Evolutionary conservation across 1,140 invertebrate species (phyloP).

Genomic region (Coboldia fuscipes): DNA sequence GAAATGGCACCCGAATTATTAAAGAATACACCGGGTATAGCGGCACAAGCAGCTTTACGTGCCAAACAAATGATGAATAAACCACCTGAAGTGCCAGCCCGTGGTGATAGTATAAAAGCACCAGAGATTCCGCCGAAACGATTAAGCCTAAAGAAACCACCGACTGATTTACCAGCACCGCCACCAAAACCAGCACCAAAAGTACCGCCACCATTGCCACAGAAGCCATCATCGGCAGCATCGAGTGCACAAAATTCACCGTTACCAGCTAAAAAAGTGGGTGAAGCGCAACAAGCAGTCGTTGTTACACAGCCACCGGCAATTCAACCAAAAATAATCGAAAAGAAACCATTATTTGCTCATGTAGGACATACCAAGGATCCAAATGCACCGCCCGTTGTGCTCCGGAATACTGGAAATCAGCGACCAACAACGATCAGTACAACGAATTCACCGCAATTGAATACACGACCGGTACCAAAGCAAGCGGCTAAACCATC

Average conservation of each 20-base stretch:
- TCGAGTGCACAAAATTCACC: constrained; percentile 19
- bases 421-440: background rate
- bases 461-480: background rate
- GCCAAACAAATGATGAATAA: constrained; percentile 13
- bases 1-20: constrained; percentile 18
- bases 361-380: too few species aligned
- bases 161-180: constrained; percentile 8
- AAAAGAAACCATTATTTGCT: background rate
- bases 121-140: constrained; percentile 21
- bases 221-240: too few species aligned
- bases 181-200: constrained; percentile 4
- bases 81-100: constrained; percentile 16
- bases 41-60: constrained; percentile 17
- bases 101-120: constrained; percentile 14
- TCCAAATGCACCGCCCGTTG: constrained; percentile 4
- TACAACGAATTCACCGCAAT: constrained; percentile 3
- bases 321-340: background rate
- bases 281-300: constrained; percentile 3
- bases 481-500: constrained; percentile 2
- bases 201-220: constrained; percentile 16
- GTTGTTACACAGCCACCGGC: background rate
- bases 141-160: constrained; percentile 15
- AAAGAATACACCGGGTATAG: constrained; percentile 15
- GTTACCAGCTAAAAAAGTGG: constrained; percentile 12
- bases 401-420: too few species aligned